phyloP scores from a whole-genome alignment of 1,140 invertebrate species.

The Calycopis cecrops region DNA sequence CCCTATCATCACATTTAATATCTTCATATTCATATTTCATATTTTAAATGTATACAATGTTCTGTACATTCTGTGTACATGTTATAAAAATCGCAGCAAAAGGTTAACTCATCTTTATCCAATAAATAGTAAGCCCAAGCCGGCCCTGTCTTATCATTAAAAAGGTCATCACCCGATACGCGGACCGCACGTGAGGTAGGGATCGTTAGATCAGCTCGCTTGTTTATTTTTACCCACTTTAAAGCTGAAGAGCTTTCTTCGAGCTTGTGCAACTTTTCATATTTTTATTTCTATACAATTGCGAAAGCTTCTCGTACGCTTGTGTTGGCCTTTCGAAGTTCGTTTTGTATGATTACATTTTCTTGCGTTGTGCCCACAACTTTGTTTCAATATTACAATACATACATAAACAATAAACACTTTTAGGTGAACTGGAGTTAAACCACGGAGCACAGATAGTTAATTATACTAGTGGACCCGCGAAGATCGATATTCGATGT shows the following conservation, averaged over 20 bases:
- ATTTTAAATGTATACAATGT: too few relatives aligned
- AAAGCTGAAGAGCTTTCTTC: slow-evolving; percentile 14
- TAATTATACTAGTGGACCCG: too few relatives aligned
- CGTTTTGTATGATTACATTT: neutral
- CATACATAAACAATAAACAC: too few relatives aligned
- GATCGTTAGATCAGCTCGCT: slow-evolving; percentile 11
- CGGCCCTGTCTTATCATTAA: slow-evolving; percentile 16
- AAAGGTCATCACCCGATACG: slow-evolving; percentile 35
- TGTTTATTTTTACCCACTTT: slow-evolving; percentile 15
- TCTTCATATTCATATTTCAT: too few relatives aligned
- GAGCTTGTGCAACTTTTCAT: slow-evolving; percentile 12
- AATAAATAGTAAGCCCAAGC: too few relatives aligned
- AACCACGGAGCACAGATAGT: too few relatives aligned
- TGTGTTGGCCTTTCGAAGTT: neutral
- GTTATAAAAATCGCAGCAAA: neutral
- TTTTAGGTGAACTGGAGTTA: too few relatives aligned
- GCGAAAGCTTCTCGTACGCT: slow-evolving; percentile 8
- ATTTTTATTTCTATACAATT: slow-evolving; percentile 21
- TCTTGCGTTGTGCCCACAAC: neutral
- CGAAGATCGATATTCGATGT: too few relatives aligned
- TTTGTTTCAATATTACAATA: too few relatives aligned
- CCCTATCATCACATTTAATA: too few relatives aligned
- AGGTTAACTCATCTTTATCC: neutral
- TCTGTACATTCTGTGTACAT: too few relatives aligned
- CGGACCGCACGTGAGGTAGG: slow-evolving; percentile 28